A percentile compares a stretch with the other conserved stretches of the same genome.
These are phyloP conservation scores for Dreissena polymorpha DNA, from an alignment of 1,140 invertebrate species.

Conservation along the genomic window DNA sequence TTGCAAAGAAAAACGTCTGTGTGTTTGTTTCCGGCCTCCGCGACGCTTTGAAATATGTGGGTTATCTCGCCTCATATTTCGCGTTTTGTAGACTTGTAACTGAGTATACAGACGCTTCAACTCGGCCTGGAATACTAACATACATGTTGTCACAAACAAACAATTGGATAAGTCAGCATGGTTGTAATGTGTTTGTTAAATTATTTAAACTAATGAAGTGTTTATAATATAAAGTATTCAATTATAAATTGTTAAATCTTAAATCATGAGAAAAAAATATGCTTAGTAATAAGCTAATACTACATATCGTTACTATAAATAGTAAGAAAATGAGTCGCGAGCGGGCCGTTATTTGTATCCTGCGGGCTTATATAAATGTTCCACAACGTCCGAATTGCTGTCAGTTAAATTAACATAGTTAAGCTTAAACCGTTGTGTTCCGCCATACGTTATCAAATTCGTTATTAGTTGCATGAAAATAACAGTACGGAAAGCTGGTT, in stretches of 20 bases:
- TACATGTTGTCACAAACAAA: constrained; percentile 65
- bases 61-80: constrained; percentile 95
- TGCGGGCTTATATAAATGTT: constrained; percentile 90
- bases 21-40: constrained; percentile 94
- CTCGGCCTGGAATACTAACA: constrained; percentile 83
- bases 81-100: constrained; percentile 89
- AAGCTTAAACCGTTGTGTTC: too few relatives aligned
- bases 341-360: too few relatives aligned
- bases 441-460: too few relatives aligned
- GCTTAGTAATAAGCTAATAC: too few relatives aligned
- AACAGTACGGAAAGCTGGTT: too few relatives aligned
- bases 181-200: neutral
- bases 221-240: neutral
- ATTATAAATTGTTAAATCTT: neutral
- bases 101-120: constrained; percentile 95
- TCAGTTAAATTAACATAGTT: too few relatives aligned
- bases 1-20: constrained; percentile 92
- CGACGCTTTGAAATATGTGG: constrained; percentile 96
- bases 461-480: too few relatives aligned
- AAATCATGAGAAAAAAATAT: too few relatives aligned
- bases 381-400: constrained; percentile 88
- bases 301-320: too few relatives aligned
- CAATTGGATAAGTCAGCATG: neutral
- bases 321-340: too few relatives aligned
- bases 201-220: neutral